Base-by-base conservation (phyloP, 2,113 vertebrate species). In the Passer montanus region DNA sequence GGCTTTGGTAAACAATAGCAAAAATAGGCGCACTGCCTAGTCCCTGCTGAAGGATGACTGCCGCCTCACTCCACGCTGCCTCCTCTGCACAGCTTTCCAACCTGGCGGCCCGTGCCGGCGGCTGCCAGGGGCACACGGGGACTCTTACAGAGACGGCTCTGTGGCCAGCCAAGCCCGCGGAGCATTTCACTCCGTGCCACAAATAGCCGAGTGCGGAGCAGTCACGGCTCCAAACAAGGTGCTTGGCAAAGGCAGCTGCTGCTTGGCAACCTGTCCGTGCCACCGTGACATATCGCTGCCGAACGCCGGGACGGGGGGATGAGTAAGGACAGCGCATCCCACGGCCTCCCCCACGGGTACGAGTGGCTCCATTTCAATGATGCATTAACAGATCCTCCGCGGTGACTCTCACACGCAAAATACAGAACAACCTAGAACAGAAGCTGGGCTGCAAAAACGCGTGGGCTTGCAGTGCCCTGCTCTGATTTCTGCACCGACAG, bases 221-320 rank as follows among this genome's bases (percentile, higher is more conserved):
- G 97, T 93, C 95, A 88, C 60, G 89, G 95, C 96, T 97, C 98
- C 98, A 98, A 98, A 98, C 90, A 97, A 98, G 98, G 98, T 78
- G 84, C 87, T 90, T 84, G 92, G 88, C 93, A 96, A 95, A 95
- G 96, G 97, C 98, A 98, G 98, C 98, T 98, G 98, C 97, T 90
- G 80, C 94, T 66, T 47, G 94, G 93, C 93, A 93, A 68, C 58
- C 82, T 35, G 4, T 87, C 14, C 5, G 2, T 70, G 86, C 75
- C 73, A 70, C 80, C 13, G 21, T 18, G 80, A 92, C 94, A 83
- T 14, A 53, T 18, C 23, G 15, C 55, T 10, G 66, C 59, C 55
- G 35, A 8, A 15, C 5, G 2, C 0, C 0, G 9, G 50, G 49
- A 41, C 64, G 28, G 4, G 50, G 33, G 50, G 66, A 24, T 52